phyloP scores from a whole-genome alignment of 2,888 invertebrate genomes.

The Eurytoma californica region DNA sequence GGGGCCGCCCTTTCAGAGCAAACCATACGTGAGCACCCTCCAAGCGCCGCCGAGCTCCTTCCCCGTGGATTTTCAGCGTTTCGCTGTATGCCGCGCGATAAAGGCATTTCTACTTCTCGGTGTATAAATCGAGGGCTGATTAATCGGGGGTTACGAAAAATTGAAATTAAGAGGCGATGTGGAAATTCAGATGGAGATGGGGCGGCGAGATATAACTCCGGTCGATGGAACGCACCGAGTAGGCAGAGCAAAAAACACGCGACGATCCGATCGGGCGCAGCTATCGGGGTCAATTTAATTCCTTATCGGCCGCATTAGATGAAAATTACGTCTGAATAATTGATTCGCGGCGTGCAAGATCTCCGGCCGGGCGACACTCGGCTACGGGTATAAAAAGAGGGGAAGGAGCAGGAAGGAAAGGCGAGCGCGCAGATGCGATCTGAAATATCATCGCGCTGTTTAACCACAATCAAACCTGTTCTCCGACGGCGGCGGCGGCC shows the following conservation, averaged over 20 bases:
- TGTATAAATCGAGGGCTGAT: too few species aligned
- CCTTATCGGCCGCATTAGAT: slow-evolving; percentile 45
- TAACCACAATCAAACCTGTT: slow-evolving; percentile 53
- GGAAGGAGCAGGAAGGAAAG: background rate
- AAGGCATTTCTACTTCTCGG: too few species aligned
- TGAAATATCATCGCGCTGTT: slow-evolving; percentile 53
- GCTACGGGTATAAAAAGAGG: background rate
- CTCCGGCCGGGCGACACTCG: background rate
- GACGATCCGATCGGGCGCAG: too few species aligned
- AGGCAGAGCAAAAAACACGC: background rate
- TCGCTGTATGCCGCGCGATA: too few species aligned
- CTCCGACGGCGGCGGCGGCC: slow-evolving; percentile 18
- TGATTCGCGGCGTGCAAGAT: slow-evolving; percentile 35
- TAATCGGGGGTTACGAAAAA: too few species aligned
- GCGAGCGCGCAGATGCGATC: slow-evolving; percentile 31
- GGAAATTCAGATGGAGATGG: too few species aligned
- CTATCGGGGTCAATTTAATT: slow-evolving; percentile 28
- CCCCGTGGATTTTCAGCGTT: too few species aligned
- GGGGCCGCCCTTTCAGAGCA: slow-evolving; percentile 31
- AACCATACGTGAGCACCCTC: slow-evolving; percentile 19
- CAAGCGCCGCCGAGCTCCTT: background rate
- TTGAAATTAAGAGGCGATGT: too few species aligned
- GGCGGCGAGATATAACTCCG: slow-evolving; percentile 1
- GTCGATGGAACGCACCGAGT: background rate
- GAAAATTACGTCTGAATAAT: slow-evolving; percentile 47